phyloP scores from a whole-genome alignment of 2,797 vertebrate genomes.

The Rhinophrynus dorsalis region DNA sequence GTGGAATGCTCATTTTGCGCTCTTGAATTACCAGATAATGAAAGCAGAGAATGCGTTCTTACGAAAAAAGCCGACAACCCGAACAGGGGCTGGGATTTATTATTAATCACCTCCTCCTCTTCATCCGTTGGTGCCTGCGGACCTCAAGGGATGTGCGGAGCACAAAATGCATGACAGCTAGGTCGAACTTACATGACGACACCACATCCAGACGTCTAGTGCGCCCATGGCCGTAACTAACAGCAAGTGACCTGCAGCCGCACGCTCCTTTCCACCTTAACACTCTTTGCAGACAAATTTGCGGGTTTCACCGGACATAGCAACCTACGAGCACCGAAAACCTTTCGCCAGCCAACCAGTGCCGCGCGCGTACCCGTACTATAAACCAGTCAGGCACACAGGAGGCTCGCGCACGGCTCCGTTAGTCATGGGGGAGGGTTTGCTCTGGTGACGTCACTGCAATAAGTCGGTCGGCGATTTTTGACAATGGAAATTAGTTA shows the following conservation, averaged over 20 bases:
- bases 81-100: background rate
- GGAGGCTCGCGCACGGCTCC: too few species aligned
- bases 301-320: background rate
- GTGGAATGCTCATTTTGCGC: conserved; percentile 6
- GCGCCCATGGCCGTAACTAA: background rate
- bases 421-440: too few species aligned
- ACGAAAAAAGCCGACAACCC: background rate
- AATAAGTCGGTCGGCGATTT: too few species aligned
- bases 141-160: background rate
- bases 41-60: background rate
- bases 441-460: too few species aligned
- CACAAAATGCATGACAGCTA: conserved; percentile 16
- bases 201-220: background rate
- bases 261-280: background rate
- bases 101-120: background rate
- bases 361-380: too few species aligned
- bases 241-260: background rate
- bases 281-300: background rate
- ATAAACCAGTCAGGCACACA: too few species aligned
- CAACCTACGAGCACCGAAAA: background rate
- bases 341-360: background rate
- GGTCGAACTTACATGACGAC: too few species aligned
- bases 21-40: background rate
- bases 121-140: background rate
- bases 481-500: background rate